phyloP scores from a whole-genome alignment of 2,113 vertebrate species.

The Hipposideros armiger region DNA sequence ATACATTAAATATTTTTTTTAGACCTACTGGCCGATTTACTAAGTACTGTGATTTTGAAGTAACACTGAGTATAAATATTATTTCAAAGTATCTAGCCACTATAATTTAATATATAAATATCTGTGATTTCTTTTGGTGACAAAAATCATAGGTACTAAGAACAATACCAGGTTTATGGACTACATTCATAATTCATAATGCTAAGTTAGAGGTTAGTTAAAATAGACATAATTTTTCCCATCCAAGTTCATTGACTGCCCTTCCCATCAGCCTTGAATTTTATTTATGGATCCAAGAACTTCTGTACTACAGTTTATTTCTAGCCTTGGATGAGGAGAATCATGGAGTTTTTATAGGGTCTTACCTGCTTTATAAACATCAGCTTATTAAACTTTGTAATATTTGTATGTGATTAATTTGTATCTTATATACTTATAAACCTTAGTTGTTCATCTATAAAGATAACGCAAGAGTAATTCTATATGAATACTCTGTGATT shows the following conservation, averaged over 20 bases:
- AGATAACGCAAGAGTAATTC: background rate
- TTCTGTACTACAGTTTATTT: background rate
- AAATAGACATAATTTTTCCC: conserved; percentile 12
- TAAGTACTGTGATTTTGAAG: conserved; percentile 37
- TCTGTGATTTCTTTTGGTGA: conserved; percentile 36
- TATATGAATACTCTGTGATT: background rate
- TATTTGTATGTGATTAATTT: background rate
- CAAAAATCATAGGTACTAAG: background rate
- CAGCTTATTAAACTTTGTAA: background rate
- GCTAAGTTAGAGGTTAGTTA: background rate
- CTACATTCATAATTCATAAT: background rate
- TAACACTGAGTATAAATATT: background rate
- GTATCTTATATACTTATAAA: background rate
- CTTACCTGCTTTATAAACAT: background rate
- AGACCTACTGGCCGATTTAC: background rate
- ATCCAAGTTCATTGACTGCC: background rate
- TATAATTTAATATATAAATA: conserved; percentile 28
- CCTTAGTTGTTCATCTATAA: background rate
- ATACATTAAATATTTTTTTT: background rate
- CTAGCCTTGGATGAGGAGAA: background rate
- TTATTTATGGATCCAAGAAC: background rate
- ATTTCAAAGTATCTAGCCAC: conserved; percentile 38
- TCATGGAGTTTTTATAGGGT: background rate
- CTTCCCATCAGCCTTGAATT: background rate
- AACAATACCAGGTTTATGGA: background rate